These are phyloP conservation scores for Rynchops niger DNA, from an alignment of 2,113 vertebrate species.

Conservation along the genomic window DNA sequence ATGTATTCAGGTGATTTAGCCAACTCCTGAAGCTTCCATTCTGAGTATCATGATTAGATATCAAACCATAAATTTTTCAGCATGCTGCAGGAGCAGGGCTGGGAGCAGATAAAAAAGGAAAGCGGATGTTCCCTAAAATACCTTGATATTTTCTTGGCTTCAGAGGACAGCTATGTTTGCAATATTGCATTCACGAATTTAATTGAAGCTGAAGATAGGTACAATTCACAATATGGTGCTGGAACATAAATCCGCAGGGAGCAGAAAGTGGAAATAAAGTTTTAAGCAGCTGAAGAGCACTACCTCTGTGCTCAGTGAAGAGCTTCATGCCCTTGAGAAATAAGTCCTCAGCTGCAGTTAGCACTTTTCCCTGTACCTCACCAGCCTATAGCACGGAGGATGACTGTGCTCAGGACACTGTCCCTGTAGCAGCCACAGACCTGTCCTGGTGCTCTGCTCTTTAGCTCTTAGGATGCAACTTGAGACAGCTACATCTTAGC, in stretches of 20 bases:
- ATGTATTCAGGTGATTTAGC: background rate
- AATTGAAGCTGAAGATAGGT: constrained; percentile 55
- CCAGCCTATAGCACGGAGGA: background rate
- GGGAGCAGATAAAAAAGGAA: background rate
- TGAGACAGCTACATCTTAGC: background rate
- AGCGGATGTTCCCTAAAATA: constrained; percentile 12
- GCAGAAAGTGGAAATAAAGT: constrained; percentile 32
- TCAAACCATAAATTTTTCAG: background rate
- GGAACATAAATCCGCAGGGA: constrained; percentile 54
- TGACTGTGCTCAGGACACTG: background rate
- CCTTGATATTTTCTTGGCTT: constrained; percentile 21
- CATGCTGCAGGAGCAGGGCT: background rate
- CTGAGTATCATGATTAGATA: background rate
- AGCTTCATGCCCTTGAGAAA: constrained; percentile 45
- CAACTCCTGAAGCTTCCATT: background rate
- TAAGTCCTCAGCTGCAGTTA: background rate
- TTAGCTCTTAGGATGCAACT: background rate
- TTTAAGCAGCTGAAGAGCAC: constrained; percentile 22
- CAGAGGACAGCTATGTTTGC: background rate
- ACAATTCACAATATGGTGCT: constrained; percentile 61
- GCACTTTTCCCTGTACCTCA: background rate
- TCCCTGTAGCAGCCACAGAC: background rate
- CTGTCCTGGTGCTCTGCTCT: background rate
- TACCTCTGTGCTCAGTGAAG: constrained; percentile 23
- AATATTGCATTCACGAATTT: constrained; percentile 22